Evolutionary conservation across 2,888 invertebrate species (phyloP), one percentile per base, ranked within the genome.

Genomic region (Homarus gammarus): DNA sequence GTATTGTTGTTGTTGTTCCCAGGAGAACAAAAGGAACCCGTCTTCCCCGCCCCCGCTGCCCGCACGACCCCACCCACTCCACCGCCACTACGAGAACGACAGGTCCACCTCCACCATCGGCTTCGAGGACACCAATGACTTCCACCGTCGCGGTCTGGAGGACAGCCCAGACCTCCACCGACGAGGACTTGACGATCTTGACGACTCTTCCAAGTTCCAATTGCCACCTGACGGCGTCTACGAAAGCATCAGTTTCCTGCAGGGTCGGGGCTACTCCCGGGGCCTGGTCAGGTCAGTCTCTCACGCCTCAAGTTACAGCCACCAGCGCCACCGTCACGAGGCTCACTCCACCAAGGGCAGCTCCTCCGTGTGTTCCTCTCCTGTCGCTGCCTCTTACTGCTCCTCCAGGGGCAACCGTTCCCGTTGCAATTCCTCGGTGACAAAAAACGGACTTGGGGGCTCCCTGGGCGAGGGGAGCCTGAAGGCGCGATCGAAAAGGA

Each of bases 211-310:
- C 27, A 61, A 73, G 78, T 91, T 84, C 81, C 89, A 89, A 81
- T 77, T 91, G 27, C 90, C 91, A n/a, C 91, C 91, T n/a, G 91
- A 91, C 77, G 49, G 91, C 44, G 79, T 91, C 27, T 91, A 91
- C 84, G 91, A 91, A 84, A 90, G 87, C 68, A 75, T 91, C 27
- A 70, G 61, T 36, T 84, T 75, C 40, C 40, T 73, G 31, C 56
- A 82, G 36, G 82, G 27, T 15, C 36, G 22, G 33, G 22, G 22
- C 27, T 18, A 38, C 2, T 40, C 64, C n/a, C 44, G 31, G n/a
- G 36, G 44, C 36, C 31, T 83, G 38, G 64, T 27, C 64, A 44
- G 44, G 31, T 70, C 72, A 40, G 36, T 22, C 44, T 27, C 31
- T 70, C 51, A 77, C 70, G 22, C 40, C n/a, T 38, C 72, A 10